Percentiles rank a stretch among this genome's conserved stretches.
These are phyloP conservation scores for Serripes groenlandicus DNA, from an alignment of 2,888 invertebrate genomes.

Conservation along the genomic window DNA sequence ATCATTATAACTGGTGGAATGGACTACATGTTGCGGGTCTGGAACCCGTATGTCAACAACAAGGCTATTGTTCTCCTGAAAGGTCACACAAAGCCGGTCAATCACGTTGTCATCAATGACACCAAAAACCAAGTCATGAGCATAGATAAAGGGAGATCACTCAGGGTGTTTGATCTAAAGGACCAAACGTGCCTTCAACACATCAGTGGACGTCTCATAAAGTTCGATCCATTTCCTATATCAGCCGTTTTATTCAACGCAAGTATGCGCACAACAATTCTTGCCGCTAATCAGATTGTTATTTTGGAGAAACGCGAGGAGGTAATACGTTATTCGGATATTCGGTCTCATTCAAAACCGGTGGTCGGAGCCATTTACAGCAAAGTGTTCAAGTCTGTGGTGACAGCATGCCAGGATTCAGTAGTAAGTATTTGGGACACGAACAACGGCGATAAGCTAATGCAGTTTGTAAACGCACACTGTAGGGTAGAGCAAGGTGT, in stretches of 20 bases:
- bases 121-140: constrained; percentile 90
- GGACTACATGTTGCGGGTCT: constrained; percentile 91
- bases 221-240: constrained; percentile 70
- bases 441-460: constrained; percentile 88
- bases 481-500: constrained; percentile 90
- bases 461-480: constrained; percentile 87
- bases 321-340: constrained; percentile 71
- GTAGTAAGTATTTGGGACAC: constrained; percentile 94
- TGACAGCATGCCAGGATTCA: constrained; percentile 93
- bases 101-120: constrained; percentile 90
- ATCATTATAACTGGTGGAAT: constrained; percentile 89
- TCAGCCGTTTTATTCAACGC: constrained; percentile 74
- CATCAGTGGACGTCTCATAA: constrained; percentile 81
- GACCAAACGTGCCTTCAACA: constrained; percentile 91
- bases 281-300: constrained; percentile 74
- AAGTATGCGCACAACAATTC: constrained; percentile 67
- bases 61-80: constrained; percentile 89
- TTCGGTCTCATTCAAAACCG: constrained; percentile 89
- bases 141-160: constrained; percentile 90
- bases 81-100: constrained; percentile 88
- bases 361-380: constrained; percentile 92
- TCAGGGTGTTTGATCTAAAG: constrained; percentile 92
- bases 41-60: constrained; percentile 93
- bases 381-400: constrained; percentile 89
- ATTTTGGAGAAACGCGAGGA: constrained; percentile 75